These are phyloP conservation scores for Lepeophtheirus salmonis DNA, from an alignment of 1,140 invertebrate genomes.

Conservation along the genomic window DNA sequence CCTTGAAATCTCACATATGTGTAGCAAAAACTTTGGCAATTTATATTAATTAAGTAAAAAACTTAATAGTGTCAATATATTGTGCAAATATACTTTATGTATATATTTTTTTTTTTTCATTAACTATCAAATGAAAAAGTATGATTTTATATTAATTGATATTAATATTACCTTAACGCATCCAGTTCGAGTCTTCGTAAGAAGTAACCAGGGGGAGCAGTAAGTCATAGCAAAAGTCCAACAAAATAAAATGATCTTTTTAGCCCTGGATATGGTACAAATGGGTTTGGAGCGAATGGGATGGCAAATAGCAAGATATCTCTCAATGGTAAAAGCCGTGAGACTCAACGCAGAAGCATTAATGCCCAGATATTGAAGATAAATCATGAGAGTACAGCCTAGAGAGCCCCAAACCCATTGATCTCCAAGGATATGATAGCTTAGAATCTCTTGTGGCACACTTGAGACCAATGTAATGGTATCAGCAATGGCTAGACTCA, in stretches of 20 bases:
- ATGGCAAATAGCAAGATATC: constrained; percentile 40
- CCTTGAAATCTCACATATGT: too few relatives aligned
- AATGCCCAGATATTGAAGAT: constrained; percentile 44
- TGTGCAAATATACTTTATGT: too few relatives aligned
- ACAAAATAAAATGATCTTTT: constrained; percentile 35
- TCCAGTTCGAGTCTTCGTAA: constrained; percentile 21
- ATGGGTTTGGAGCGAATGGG: constrained; percentile 37
- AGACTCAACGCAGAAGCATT: constrained; percentile 44
- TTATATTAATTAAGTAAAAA: too few relatives aligned
- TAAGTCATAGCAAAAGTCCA: constrained; percentile 38
- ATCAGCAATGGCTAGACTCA: constrained; percentile 40
- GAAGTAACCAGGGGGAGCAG: constrained; percentile 35
- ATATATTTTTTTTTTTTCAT: too few relatives aligned
- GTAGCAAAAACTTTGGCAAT: too few relatives aligned
- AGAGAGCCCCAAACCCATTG: constrained; percentile 39
- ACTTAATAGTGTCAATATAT: too few relatives aligned
- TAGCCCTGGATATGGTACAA: constrained; percentile 37
- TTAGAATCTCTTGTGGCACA: constrained; percentile 38
- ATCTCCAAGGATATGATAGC: constrained; percentile 36
- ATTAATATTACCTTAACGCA: constrained; percentile 10
- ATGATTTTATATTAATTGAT: too few relatives aligned
- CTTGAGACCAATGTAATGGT: constrained; percentile 36
- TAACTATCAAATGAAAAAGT: too few relatives aligned
- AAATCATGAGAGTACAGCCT: constrained; percentile 41
- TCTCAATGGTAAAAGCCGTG: constrained; percentile 44